Conservation (phyloP, 2,888 invertebrate species). For the Agapostemon virescens region DNA sequence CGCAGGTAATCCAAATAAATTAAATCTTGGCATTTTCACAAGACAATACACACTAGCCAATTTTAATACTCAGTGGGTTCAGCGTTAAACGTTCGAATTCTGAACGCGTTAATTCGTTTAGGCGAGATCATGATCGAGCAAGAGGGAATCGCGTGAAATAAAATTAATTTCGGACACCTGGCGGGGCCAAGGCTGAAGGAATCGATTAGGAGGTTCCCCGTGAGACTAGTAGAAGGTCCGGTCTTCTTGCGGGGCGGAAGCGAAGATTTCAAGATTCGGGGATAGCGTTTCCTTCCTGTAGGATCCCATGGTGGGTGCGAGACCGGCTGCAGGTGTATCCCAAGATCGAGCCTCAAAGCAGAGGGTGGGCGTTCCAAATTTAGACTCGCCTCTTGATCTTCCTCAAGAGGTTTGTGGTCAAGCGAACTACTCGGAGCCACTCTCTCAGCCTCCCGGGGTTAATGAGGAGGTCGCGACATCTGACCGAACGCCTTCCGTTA, state of each 20-base stretch:
- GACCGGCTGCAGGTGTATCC: slow-evolving; percentile 74
- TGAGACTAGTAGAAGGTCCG: slow-evolving; percentile 32
- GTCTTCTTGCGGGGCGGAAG: slow-evolving; percentile 67
- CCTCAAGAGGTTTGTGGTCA: slow-evolving; percentile 76
- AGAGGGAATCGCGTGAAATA: slow-evolving; percentile 38
- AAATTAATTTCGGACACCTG: slow-evolving; percentile 37
- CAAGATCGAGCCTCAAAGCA: slow-evolving; percentile 61
- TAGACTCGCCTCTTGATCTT: slow-evolving; percentile 70
- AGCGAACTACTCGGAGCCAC: slow-evolving; percentile 63
- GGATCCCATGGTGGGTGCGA: slow-evolving; percentile 70
- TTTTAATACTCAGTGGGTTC: no score
- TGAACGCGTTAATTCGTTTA: background rate
- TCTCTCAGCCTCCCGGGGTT: slow-evolving; percentile 68
- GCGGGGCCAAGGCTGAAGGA: background rate
- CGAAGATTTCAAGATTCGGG: slow-evolving; percentile 70
- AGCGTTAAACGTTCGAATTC: background rate
- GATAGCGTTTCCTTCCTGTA: slow-evolving; percentile 71
- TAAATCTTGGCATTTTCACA: no score
- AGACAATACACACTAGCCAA: no score
- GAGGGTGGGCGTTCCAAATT: slow-evolving; percentile 76
- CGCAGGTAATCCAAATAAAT: no score
- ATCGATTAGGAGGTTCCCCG: slow-evolving; percentile 42
- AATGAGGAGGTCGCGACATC: slow-evolving; percentile 77
- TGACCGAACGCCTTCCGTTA: slow-evolving; percentile 76
- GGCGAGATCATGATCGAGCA: background rate